A percentile compares a stretch with the other conserved stretches of the same genome.
Conservation (phyloP, 2,113 vertebrate species). For the Cephalopterus ornatus region DNA sequence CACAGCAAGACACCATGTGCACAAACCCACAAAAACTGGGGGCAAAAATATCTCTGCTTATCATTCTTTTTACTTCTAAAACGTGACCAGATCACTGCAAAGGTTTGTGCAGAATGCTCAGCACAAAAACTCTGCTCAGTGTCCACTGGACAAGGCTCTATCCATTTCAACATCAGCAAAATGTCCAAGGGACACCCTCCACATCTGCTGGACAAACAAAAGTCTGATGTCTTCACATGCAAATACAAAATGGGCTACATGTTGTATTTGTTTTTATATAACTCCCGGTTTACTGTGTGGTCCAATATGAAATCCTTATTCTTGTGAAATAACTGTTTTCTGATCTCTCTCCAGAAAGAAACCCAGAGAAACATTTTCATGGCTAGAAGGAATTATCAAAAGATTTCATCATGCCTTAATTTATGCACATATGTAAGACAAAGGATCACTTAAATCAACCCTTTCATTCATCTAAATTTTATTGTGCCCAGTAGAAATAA, state of each 20-base stretch:
- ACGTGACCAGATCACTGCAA: not conserved
- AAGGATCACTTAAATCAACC: not conserved
- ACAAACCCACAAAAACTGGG: not conserved
- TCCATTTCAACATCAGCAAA: not conserved
- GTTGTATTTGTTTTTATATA: not conserved
- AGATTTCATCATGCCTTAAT: not conserved
- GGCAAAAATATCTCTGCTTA: not conserved
- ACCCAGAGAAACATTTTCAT: not conserved
- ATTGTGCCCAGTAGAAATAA: not conserved
- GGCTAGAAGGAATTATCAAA: not conserved
- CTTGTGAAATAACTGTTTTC: not conserved
- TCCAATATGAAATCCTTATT: constrained; percentile 7
- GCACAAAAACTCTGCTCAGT: not conserved
- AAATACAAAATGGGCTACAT: not conserved
- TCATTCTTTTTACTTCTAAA: not conserved
- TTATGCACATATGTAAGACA: not conserved
- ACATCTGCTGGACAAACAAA: not conserved
- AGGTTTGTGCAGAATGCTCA: not conserved
- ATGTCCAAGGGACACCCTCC: not conserved
- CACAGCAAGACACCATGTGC: not conserved
- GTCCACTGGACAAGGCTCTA: not conserved
- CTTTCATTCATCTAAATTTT: not conserved
- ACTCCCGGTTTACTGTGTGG: not conserved
- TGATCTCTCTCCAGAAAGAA: constrained; percentile 38
- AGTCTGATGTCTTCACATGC: not conserved